Evolutionary conservation across 2,797 vertebrate genomes (phyloP), one percentile per base, ranked within the genome.

Genomic region (Potorous gilbertii): DNA sequence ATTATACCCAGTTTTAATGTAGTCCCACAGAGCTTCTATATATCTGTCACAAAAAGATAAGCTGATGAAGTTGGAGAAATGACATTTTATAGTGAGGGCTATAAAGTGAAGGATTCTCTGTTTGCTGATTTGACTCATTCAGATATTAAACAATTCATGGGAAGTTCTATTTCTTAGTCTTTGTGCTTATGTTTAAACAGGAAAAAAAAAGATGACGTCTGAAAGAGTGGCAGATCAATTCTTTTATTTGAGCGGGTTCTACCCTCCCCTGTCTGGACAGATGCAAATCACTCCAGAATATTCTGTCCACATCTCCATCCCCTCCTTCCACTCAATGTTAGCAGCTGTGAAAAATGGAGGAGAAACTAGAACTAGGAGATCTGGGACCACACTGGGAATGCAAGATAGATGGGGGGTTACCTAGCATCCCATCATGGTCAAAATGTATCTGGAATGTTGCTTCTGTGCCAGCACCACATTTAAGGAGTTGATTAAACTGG

Each of bases 321-420:
- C 89, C 14, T 93, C 59, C 56, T 57, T 55, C 21, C 5, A 55
- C 91, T 66, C n/a, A 87, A 95, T 4, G 90, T n/a, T 18, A 90
- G 55, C 62, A 92, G n/a, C 50, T 93, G 87, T 90, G 13, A 4
- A 74, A 91, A 54, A 27, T 89, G 46, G 94, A 4, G 50, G 29
- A 96, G 56, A 24, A 91, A 10, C 92, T 87, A 14, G 12, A 52
- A 56, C 28, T 34, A 57, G 54, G 40, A 94, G 40, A 95, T 55
- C 57, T 34, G 81, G 93, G 90, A 8, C n/a, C 91, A 54, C 94
- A 97, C 34, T n/a, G 34, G 34, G 14, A 66, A 16, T n/a, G 13
- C 34, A 66, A 74, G 1, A 18, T n/a, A 66, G 62, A 66, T 18
- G 14, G 4, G 16, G 14, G 34, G 16, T 74, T 5, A 34, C 31